phyloP scores from a whole-genome alignment of 2,113 vertebrate species.

The Tonatia bakeri region DNA sequence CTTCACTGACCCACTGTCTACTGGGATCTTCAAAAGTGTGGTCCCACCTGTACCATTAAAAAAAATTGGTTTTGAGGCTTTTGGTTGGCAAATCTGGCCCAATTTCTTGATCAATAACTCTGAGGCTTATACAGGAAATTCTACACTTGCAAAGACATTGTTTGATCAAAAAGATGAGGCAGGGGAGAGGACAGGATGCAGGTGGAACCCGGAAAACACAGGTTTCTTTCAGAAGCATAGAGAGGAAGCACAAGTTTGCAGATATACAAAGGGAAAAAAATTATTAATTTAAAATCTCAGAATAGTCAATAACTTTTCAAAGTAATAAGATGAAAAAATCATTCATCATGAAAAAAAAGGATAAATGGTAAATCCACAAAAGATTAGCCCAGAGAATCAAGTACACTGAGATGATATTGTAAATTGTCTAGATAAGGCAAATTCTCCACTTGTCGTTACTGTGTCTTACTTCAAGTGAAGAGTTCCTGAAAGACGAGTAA shows the following conservation, averaged over 20 bases:
- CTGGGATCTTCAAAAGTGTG: neutral
- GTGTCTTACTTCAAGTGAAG: neutral
- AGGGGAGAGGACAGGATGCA: neutral
- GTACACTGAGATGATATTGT: neutral
- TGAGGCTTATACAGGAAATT: neutral
- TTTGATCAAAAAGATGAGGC: neutral
- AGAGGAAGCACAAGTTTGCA: neutral
- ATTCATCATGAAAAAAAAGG: neutral
- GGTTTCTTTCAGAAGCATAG: neutral
- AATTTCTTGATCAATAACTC: neutral
- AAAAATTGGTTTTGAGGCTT: neutral
- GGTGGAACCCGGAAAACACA: neutral
- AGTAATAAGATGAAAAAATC: neutral
- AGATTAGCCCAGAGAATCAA: neutral
- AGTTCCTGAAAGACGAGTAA: neutral
- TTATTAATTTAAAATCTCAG: neutral
- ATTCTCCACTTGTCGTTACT: neutral
- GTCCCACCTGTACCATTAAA: neutral
- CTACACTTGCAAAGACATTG: neutral
- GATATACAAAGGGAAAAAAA: neutral
- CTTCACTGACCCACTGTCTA: neutral
- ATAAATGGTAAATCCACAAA: neutral
- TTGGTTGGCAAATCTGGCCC: neutral
- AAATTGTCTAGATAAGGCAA: neutral
- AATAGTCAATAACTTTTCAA: constrained; percentile 24